A percentile compares a stretch with the other conserved stretches of the same genome.
Conservation (phyloP, 2,888 invertebrate species). For the Eueremaeus valkanovi region DNA sequence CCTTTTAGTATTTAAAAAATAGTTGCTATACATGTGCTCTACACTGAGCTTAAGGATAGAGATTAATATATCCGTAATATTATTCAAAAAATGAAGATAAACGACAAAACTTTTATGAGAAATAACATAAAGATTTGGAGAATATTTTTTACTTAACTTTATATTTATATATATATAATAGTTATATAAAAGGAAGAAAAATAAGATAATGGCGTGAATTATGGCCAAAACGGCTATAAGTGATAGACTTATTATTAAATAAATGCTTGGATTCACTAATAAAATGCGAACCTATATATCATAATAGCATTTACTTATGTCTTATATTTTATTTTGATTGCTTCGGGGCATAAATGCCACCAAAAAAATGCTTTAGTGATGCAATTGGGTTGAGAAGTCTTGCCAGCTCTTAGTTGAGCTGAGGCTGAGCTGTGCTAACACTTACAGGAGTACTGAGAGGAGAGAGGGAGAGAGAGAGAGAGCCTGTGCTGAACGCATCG, state of each 20-base stretch:
- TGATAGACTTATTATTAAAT: slow-evolving; percentile 16
- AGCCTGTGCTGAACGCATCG: slow-evolving; percentile 7
- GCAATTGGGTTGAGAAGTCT: slow-evolving; percentile 27
- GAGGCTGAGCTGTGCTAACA: too few relatives aligned
- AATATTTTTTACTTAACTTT: background rate
- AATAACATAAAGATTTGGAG: background rate
- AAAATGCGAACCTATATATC: background rate
- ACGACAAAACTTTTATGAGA: background rate
- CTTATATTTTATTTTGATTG: slow-evolving; percentile 15
- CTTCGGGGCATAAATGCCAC: slow-evolving; percentile 16
- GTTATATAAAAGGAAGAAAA: background rate
- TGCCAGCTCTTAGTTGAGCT: too few relatives aligned
- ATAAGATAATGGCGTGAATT: slow-evolving; percentile 3
- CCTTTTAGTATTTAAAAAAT: too few relatives aligned
- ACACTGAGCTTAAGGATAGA: background rate
- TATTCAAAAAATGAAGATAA: background rate
- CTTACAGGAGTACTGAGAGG: too few relatives aligned
- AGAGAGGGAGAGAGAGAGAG: too few relatives aligned
- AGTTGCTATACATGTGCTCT: too few relatives aligned
- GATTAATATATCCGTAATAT: background rate
- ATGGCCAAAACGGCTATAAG: background rate
- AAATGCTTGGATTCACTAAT: background rate
- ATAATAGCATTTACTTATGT: slow-evolving; percentile 14
- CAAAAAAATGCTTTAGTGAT: too few relatives aligned
- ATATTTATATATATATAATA: background rate